phyloP scores from a whole-genome alignment of 2,888 invertebrate genomes.

The Ectemnius continuus region DNA sequence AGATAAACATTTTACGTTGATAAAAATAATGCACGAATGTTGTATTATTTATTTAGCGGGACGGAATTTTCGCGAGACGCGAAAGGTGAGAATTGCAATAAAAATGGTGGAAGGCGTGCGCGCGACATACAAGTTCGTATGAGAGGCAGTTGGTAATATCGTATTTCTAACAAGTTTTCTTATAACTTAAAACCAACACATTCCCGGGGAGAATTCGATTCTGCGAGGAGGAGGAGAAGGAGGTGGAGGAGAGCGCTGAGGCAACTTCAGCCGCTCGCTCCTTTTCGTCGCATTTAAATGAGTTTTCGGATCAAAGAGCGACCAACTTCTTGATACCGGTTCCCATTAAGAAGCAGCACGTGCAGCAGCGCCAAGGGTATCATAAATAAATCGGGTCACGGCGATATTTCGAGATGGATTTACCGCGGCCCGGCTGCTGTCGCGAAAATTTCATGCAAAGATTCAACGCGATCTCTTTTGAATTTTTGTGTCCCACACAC shows the following conservation, averaged over 20 bases:
- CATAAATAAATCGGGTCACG: constrained; percentile 4
- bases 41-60: too few species aligned
- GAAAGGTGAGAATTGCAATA: not conserved
- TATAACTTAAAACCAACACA: not conserved
- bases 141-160: not conserved
- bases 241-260: too few species aligned
- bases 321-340: constrained; percentile 2
- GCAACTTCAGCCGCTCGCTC: not conserved
- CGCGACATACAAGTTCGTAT: too few species aligned
- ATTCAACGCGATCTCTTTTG: too few species aligned
- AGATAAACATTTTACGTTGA: too few species aligned
- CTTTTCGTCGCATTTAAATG: constrained; percentile 11
- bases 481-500: too few species aligned
- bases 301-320: constrained; percentile 10
- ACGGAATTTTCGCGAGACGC: too few species aligned
- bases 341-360: constrained; percentile 9
- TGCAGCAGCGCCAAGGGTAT: not conserved
- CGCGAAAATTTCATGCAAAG: too few species aligned
- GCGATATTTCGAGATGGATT: not conserved
- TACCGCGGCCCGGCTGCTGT: too few species aligned
- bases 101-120: not conserved
- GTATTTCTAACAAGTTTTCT: not conserved
- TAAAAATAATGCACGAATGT: too few species aligned
- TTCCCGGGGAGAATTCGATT: constrained; percentile 4
- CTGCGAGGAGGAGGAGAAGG: not conserved